Evolutionary conservation across 2,888 invertebrate species (phyloP).

Genomic region (Nymphalis urticae): DNA sequence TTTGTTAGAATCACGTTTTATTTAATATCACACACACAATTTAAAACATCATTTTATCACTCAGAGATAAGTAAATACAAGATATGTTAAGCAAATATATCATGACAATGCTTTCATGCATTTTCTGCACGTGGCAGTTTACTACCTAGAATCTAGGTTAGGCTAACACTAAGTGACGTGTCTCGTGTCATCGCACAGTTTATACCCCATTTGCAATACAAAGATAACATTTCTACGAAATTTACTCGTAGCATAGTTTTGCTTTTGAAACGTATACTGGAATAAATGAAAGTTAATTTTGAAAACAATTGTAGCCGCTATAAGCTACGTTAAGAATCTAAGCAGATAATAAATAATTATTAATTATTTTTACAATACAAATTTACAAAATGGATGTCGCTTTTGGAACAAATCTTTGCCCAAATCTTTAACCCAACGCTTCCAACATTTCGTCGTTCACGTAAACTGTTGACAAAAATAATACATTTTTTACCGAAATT

Average conservation of each 20-base stretch:
- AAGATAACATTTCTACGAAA: constrained; percentile 10
- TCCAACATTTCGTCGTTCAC: too few species aligned
- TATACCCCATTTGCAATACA: constrained; percentile 22
- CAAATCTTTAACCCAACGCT: not conserved
- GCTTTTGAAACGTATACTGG: not conserved
- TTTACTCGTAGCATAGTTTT: not conserved
- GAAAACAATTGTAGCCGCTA: not conserved
- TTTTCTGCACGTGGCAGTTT: constrained; percentile 26
- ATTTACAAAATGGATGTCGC: too few species aligned
- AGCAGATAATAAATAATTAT: too few species aligned
- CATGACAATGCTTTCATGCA: constrained; percentile 16
- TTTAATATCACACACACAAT: too few species aligned
- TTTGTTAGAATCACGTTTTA: too few species aligned
- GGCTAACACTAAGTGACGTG: constrained; percentile 30
- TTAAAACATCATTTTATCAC: not conserved
- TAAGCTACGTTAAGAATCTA: too few species aligned
- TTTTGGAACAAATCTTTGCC: too few species aligned
- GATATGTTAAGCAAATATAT: constrained; percentile 2
- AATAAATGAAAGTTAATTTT: not conserved
- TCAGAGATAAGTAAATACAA: not conserved
- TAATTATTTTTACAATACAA: too few species aligned
- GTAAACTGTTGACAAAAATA: not conserved
- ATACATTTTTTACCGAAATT: not conserved
- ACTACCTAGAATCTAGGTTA: constrained; percentile 32
- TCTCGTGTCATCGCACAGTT: constrained; percentile 23